Evolutionary conservation across 1,140 invertebrate genomes (phyloP).

Genomic region (Linepithema humile): DNA sequence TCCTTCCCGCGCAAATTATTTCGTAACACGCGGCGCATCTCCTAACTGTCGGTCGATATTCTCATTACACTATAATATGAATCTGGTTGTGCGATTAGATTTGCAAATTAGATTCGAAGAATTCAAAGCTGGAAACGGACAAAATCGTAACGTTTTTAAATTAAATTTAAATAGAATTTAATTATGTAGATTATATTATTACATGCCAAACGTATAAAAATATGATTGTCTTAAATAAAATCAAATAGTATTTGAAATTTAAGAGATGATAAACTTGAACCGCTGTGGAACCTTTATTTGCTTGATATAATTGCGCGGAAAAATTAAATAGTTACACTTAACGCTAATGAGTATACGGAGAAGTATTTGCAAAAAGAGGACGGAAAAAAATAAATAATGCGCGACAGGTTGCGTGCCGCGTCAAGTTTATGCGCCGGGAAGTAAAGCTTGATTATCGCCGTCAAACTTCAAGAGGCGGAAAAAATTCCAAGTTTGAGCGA

Average conservation of each 20-base stretch:
- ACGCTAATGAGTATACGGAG: not conserved
- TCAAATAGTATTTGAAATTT: too few relatives aligned
- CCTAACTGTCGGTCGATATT: not conserved
- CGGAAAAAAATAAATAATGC: slow-evolving; percentile 3
- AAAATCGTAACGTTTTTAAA: too few relatives aligned
- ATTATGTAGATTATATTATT: too few relatives aligned
- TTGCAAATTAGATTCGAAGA: not conserved
- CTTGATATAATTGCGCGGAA: not conserved
- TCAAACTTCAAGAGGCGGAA: slow-evolving; percentile 30
- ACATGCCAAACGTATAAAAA: too few relatives aligned
- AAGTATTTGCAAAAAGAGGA: not conserved
- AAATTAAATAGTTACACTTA: not conserved
- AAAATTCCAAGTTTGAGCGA: slow-evolving; percentile 54
- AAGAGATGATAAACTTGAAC: not conserved
- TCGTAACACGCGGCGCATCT: slow-evolving; percentile 7
- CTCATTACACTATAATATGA: not conserved
- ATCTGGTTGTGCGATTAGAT: not conserved
- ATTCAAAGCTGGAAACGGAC: too few relatives aligned
- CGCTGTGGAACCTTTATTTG: not conserved
- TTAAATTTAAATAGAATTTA: too few relatives aligned
- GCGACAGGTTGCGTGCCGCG: slow-evolving; percentile 34
- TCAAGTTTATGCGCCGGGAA: slow-evolving; percentile 34
- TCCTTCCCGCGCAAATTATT: slow-evolving; percentile 7
- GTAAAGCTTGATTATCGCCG: slow-evolving; percentile 49
- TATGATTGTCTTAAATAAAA: too few relatives aligned